Conservation (phyloP, 2,113 vertebrate genomes). For the Cinclus mexicanus region DNA sequence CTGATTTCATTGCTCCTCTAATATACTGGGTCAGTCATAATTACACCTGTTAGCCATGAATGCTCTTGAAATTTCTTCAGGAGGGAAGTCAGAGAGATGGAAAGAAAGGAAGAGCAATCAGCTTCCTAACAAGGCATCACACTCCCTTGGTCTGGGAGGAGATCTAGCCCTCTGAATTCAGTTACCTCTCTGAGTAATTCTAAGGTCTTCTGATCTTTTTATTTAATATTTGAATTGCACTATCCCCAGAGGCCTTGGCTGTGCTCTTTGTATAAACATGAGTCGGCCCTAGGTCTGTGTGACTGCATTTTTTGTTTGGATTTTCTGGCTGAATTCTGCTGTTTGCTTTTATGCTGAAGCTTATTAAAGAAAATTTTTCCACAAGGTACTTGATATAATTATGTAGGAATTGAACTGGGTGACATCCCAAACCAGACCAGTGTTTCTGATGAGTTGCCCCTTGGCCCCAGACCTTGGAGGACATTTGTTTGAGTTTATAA, state of each 20-base stretch:
- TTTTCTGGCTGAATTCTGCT: neutral
- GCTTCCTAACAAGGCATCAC: neutral
- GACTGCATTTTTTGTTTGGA: neutral
- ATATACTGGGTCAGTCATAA: neutral
- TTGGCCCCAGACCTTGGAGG: no score
- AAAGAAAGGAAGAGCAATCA: neutral
- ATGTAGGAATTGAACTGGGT: neutral
- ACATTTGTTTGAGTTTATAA: no score
- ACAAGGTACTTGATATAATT: neutral
- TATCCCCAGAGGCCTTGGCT: neutral
- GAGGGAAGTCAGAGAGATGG: neutral
- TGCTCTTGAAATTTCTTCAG: neutral
- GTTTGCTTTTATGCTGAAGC: neutral
- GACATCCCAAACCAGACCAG: no score
- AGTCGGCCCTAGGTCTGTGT: fast-evolving
- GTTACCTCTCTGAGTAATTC: neutral
- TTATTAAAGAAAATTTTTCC: neutral
- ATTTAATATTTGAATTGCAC: neutral
- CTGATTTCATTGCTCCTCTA: neutral
- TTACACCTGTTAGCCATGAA: neutral
- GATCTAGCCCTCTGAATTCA: neutral
- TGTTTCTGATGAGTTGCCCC: no score
- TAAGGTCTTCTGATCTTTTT: neutral
- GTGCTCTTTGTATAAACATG: neutral
- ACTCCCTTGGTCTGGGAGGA: neutral